Evolutionary conservation across 2,888 invertebrate species (phyloP).

Genomic region (Lottia scabra): DNA sequence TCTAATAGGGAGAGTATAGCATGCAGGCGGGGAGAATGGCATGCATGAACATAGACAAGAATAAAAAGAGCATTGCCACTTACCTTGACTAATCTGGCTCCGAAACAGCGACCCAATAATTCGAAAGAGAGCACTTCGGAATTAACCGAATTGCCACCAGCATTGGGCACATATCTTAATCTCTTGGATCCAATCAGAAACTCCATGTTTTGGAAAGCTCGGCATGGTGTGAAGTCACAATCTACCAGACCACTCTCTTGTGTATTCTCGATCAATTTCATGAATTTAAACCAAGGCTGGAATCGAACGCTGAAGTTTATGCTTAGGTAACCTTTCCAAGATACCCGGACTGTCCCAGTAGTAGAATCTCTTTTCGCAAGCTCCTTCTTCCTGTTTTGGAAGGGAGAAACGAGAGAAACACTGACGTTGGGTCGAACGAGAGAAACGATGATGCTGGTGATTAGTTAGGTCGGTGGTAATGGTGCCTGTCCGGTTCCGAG

Average conservation of each 20-base stretch:
- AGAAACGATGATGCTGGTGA: background rate
- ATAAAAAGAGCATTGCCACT: background rate
- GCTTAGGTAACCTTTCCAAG: slow-evolving; percentile 53
- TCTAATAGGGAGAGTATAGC: no score
- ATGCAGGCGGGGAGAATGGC: no score
- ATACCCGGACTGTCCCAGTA: slow-evolving; percentile 23
- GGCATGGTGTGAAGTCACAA: slow-evolving; percentile 47
- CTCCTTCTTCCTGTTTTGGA: slow-evolving; percentile 41
- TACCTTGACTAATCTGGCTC: slow-evolving; percentile 53
- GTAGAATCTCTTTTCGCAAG: slow-evolving; percentile 14
- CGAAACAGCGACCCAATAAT: slow-evolving; percentile 47
- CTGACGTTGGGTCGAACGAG: slow-evolving; percentile 18
- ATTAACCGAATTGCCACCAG: slow-evolving; percentile 63
- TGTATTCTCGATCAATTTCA: slow-evolving; percentile 43
- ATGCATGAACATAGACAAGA: no score
- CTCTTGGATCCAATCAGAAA: slow-evolving; percentile 49
- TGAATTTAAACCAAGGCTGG: slow-evolving; percentile 47
- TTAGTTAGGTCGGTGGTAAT: no score
- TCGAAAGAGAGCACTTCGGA: slow-evolving; percentile 66
- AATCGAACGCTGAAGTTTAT: slow-evolving; percentile 53
- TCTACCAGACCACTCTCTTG: slow-evolving; percentile 44
- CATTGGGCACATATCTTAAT: slow-evolving; percentile 60
- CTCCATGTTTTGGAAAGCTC: slow-evolving; percentile 44
- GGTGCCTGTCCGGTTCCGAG: no score
- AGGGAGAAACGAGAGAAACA: slow-evolving; percentile 32